A percentile compares a stretch with the other conserved stretches of the same genome.
Conservation (phyloP, 1,140 invertebrate genomes). For the Psilanteris sp. region DNA sequence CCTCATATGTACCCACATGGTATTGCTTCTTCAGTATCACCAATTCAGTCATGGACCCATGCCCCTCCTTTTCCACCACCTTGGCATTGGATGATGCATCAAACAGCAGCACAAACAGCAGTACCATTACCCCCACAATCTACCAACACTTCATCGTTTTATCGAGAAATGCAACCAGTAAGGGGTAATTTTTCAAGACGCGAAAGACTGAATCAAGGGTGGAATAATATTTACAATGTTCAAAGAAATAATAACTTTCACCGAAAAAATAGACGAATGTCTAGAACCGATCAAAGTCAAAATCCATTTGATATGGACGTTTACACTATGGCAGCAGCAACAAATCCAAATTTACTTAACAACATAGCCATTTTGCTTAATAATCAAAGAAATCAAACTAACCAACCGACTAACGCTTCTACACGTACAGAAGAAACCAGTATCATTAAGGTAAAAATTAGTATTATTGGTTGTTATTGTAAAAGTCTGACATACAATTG, state of each 20-base stretch:
- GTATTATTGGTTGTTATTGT: too few relatives aligned
- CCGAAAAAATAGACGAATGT: conserved; percentile 71
- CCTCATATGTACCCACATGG: conserved; percentile 71
- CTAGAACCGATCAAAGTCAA: conserved; percentile 69
- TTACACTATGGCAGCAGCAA: conserved; percentile 71
- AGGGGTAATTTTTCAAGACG: conserved; percentile 71
- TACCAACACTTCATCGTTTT: conserved; percentile 63
- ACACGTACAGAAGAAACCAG: conserved; percentile 39
- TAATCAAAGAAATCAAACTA: conserved; percentile 19
- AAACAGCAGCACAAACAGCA: conserved; percentile 61
- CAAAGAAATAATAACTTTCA: conserved; percentile 73
- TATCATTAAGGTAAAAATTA: too few relatives aligned
- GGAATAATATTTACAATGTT: conserved; percentile 71
- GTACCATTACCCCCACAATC: conserved; percentile 65
- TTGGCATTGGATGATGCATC: conserved; percentile 77
- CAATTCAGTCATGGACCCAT: conserved; percentile 73
- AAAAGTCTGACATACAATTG: too few relatives aligned
- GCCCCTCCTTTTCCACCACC: conserved; percentile 67
- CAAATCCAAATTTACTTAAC: conserved; percentile 44
- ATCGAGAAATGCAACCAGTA: conserved; percentile 68
- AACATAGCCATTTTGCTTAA: conserved; percentile 44
- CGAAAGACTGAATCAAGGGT: conserved; percentile 73
- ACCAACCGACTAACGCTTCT: conserved; percentile 17
- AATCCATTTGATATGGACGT: conserved; percentile 71
- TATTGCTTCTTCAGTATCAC: conserved; percentile 72